A percentile compares a stretch with the other conserved stretches of the same genome.
Evolutionary conservation across 2,797 vertebrate species (phyloP).

Genomic region (Eremophila alpestris): DNA sequence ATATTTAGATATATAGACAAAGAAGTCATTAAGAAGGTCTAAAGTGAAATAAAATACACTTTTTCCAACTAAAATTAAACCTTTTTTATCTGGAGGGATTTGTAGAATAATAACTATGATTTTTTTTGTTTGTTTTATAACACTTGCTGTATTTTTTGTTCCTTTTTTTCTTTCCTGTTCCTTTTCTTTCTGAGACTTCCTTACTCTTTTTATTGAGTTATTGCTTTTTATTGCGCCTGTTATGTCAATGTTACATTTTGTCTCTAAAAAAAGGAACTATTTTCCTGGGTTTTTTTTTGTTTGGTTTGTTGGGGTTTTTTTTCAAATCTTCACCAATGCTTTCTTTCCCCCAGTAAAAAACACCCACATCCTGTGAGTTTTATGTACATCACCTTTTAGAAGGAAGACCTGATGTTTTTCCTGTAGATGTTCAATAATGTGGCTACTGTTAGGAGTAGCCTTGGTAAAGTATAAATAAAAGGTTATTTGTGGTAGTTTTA

Average conservation of each 20-base stretch:
- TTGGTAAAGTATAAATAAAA: not conserved
- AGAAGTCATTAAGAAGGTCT: not conserved
- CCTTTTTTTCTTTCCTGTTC: rapidly evolving
- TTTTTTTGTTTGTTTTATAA: not conserved
- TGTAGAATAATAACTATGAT: not conserved
- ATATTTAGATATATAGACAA: not conserved
- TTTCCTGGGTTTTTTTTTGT: not conserved
- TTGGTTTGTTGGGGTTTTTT: not conserved
- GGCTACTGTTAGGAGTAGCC: not conserved
- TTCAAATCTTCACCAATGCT: not conserved
- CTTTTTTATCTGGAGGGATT: not conserved
- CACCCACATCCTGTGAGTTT: not conserved
- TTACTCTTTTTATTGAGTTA: not conserved
- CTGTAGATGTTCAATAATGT: not conserved
- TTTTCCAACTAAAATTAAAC: not conserved
- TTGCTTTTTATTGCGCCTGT: not conserved
- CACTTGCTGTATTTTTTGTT: not conserved
- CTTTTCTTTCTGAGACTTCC: not conserved
- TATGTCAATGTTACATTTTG: not conserved
- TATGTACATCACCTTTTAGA: not conserved
- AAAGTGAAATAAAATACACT: not conserved
- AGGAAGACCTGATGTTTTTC: not conserved
- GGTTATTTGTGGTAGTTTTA: not conserved
- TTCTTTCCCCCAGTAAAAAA: not conserved
- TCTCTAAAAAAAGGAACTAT: not conserved